Base-by-base conservation (phyloP, 2,797 vertebrate genomes). In the Hybognathus amarus region DNA sequence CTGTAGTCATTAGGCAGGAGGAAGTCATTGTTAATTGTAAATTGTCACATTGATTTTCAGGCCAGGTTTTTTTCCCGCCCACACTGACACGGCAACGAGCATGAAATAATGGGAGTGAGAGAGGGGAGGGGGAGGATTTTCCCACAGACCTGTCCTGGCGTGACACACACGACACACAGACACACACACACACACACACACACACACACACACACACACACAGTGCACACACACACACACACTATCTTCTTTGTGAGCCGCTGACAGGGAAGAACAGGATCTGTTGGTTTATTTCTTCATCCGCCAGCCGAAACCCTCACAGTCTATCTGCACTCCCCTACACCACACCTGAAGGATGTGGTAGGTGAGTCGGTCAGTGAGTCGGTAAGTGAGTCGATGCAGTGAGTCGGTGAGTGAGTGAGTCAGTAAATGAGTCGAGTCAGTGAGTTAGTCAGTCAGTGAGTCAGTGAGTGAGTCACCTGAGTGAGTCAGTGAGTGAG, bases 111-210 rank as follows among this genome's bases (percentile, higher is more conserved):
- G 24, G 71, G 22, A 70, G 66, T 5, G 9, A 67, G 38, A 52
- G 45, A 22, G 69, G 45, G 10, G 11, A 42, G 40, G 40, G 47
- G 50, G 30, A 42, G 6, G 6, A 27, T 59, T 54, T 83, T 68
- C 20, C 59, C 30, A 66, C 30, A 17, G 56, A 13, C 8, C 61
- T 6, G 9, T 40, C 38, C 63, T 45, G 40, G n/a, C 27, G 59
- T 76, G 81, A 83, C 40, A 78, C 52, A 78, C 38, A 71, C n/a
- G 10, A 30, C 66, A n/a, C n/a, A n/a, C n/a, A n/a, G n/a, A n/a
- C n/a, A n/a, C n/a, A n/a, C n/a, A n/a, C n/a, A n/a, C n/a, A n/a
- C n/a, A n/a, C n/a, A n/a, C n/a, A n/a, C n/a, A n/a, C n/a, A n/a
- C n/a, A n/a, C n/a, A n/a, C n/a, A n/a, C n/a, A n/a, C n/a, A n/a